Evolutionary conservation across 1,140 invertebrate species (phyloP), one percentile per base, ranked within the genome.

Genomic region (Dysdera silvatica): DNA sequence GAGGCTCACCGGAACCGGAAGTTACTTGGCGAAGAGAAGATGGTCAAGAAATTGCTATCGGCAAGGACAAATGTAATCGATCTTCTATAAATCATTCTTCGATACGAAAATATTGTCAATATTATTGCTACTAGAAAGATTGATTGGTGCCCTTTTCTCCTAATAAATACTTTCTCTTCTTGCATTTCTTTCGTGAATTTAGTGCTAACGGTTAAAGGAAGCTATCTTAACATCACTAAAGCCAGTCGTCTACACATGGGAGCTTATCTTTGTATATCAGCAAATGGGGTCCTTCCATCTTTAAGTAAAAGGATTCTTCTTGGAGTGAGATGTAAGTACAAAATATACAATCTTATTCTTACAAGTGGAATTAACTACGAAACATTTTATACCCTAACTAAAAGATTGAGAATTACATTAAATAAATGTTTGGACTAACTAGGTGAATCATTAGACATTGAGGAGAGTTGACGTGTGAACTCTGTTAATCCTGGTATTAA

Each of bases 221-320:
- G 87, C 68, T 85, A 83, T 4, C 74, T 95, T 70, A 89, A 92
- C 72, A 85, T 95, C 78, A 83, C 82, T 2, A 81, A 86, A 65
- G 91, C 92, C 67, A 91, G 87, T 28, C 81, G 90, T 56, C 77
- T 92, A 54, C 88, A 91, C 71, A 93, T 93, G 88, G 90, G 90
- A 12, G 87, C 86, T 37, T 93, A 92, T 78, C 80, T 93, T 32
- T 93, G 89, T 75, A 91, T 94, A 60, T 89, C 89, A 18, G 65
- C 83, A 81, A 74, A 72, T 59, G 86, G 87, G 4, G 84, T 90
- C 4, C 87, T 86, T 2, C 87, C 88, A 4, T 83, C 85, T 10
- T 83, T 88, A 62, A 87, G 85, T 80, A 88, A 88, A 71, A 77
- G 86, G 56, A 84, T 88, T 53, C 81, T 85, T 71, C 79, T 88